Base-by-base conservation (phyloP, 2,888 invertebrate species). In the Ypsolopha scabrella region DNA sequence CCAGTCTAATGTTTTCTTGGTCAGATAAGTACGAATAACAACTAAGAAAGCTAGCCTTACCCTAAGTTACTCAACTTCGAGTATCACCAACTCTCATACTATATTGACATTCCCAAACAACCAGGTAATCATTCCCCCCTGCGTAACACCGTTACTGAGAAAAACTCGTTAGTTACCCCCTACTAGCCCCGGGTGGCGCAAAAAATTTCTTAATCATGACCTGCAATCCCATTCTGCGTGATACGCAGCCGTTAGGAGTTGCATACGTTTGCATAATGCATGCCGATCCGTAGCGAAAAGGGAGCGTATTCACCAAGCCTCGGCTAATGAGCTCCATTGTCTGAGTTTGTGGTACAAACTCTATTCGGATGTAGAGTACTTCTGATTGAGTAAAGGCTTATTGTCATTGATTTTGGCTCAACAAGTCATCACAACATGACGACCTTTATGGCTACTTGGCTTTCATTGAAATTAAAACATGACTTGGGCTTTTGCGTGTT, bases 231-330 rank as follows among this genome's bases (percentile, higher is more conserved):
- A 48, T 48, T 48, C 65, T 48, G 64, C 71, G 63, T 72, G 70
- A 56, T 57, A 54, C 49, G 47, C 53, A 38, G 55, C 62, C 62
- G 63, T 71, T 68, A 67, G 50, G 53, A 57, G 54, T 11, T 59
- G 58, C 56, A 57, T 60, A 57, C 58, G 57, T 53, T 56, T 58
- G 59, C 60, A 65, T 67, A 64, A 67, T 67, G 64, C 61, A 62
- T 62, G 38, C 48, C 51, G 51, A 45, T 48, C 50, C 48, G 48
- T 44, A 41, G 50, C 45, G 47, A 11, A 11, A 51, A 11, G 8
- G 38, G 14, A 13, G 43, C 43, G 43, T 13, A 13, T 14, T 6
- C 13, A 43, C 43, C 13, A 43, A 8, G 8, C 24, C 24, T 24
- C 24, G 24, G 24, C 43, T 24, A 43, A 43, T 43, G 24, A 13